Base-by-base conservation (phyloP, 2,113 vertebrate species). In the Ailuropoda melanoleuca region DNA sequence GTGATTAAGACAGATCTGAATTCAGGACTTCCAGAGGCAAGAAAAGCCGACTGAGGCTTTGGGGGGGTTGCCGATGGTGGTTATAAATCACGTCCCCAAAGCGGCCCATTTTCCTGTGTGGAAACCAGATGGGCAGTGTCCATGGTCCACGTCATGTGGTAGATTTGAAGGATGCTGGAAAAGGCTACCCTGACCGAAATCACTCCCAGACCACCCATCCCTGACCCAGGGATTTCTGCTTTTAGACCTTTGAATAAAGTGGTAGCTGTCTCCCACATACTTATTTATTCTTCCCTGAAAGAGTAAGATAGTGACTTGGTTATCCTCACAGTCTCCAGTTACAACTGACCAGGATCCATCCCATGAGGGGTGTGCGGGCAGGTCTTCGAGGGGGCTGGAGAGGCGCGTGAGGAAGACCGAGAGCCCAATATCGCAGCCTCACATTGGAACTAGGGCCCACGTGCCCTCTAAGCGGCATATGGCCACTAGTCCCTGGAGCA, bases 361-460 rank as follows among this genome's bases (percentile, higher is more conserved):
- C 24, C 56, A 68, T 17, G 31, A n/a, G 64, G 8, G 21, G 9
- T 7, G 0, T 19, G 50, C 4, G 43, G 78, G 34, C 46, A 55
- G 17, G n/a, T 1, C 13, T 29, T 1, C 34, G 26, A 90, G 7
- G 19, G 15, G 15, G 31, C 77, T 3, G 4, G 34, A 83, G 37
- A 48, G 66, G 37, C 5, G 12, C 0, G 1, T 1, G 43, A 70
- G 70, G 53, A 37, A 4, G 50, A 82, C 13, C 18, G 13, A 18
- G 75, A 77, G 34, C 34, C 74, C 6, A 46, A 0, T 3, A 17
- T 0, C 2, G 14, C 3, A 26, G 31, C n/a, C 8, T 66, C 74
- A 80, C 4, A 0, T 0, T 3, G 34, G 81, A 43, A 82, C 5
- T 1, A 2, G 70, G 37, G 39, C 19, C 50, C 34, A 3, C 0